Evolutionary conservation across 2,113 vertebrate genomes (phyloP).

Genomic region (Dasyprocta punctata): DNA sequence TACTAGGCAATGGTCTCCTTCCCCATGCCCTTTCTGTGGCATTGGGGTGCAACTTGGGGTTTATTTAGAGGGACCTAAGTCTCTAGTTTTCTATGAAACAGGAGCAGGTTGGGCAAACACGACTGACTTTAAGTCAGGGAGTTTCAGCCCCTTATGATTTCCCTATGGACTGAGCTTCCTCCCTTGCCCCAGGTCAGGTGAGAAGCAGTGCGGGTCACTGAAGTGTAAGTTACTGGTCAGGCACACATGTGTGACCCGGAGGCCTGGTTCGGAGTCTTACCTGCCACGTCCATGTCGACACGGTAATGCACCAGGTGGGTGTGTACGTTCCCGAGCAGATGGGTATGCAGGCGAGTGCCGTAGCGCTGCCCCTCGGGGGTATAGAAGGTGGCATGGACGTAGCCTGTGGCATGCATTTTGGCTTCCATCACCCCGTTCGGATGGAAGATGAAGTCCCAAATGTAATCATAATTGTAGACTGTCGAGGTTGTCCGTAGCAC

Average conservation of each 20-base stretch:
- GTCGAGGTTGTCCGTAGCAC: conserved; percentile 93
- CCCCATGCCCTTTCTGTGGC: fast-evolving
- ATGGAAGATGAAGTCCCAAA: conserved; percentile 95
- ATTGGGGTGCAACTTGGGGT: background rate
- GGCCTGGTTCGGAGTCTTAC: conserved; percentile 75
- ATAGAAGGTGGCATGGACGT: conserved; percentile 93
- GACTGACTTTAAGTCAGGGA: background rate
- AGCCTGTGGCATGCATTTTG: conserved; percentile 94
- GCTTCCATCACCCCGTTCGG: conserved; percentile 94
- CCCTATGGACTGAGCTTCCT: background rate
- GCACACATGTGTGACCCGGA: fast-evolving
- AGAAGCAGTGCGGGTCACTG: background rate
- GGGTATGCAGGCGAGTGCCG: conserved; percentile 90
- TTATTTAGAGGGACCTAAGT: background rate
- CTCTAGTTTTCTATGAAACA: background rate
- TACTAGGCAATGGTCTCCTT: background rate
- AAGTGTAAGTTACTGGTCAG: fast-evolving
- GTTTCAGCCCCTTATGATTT: fast-evolving
- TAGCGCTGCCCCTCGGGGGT: conserved; percentile 89
- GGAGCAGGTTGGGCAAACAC: background rate
- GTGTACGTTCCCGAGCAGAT: conserved; percentile 94
- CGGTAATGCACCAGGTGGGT: conserved; percentile 95
- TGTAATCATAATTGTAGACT: conserved; percentile 97
- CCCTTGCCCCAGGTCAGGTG: background rate
- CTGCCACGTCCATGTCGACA: conserved; percentile 94